These are phyloP conservation scores for Euglossa dilemma DNA, from an alignment of 1,140 invertebrate species.

Conservation along the genomic window DNA sequence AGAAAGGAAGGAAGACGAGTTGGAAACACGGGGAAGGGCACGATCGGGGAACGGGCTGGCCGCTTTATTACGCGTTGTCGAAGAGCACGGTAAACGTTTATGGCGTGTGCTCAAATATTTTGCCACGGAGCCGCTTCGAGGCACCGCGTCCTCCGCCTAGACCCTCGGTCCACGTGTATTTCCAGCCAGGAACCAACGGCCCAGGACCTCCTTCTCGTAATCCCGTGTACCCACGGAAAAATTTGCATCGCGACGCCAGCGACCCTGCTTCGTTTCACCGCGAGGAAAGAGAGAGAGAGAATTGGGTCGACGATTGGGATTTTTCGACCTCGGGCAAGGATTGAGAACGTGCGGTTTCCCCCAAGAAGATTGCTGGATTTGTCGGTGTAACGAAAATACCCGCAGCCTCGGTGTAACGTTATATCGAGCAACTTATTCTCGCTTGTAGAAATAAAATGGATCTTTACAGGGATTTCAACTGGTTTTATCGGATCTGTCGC, in stretches of 20 bases:
- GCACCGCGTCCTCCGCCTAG: slow-evolving; percentile 3
- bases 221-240: background rate
- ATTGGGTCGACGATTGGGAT: slow-evolving; percentile 5
- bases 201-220: background rate
- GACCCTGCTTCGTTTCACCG: background rate
- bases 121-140: slow-evolving; percentile 30
- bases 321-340: background rate
- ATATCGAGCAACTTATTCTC: background rate
- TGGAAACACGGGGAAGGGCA: slow-evolving; percentile 64
- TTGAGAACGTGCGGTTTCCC: background rate
- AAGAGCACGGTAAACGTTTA: slow-evolving; percentile 69
- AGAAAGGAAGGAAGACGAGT: slow-evolving; percentile 35
- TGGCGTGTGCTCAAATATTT: slow-evolving; percentile 74
- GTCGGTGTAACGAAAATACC: background rate
- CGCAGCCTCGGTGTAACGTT: background rate
- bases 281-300: background rate
- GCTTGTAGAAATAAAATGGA: background rate
- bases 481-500: no score
- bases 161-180: slow-evolving; percentile 14
- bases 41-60: slow-evolving; percentile 74
- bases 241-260: slow-evolving; percentile 18
- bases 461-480: no score
- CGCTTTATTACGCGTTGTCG: slow-evolving; percentile 72
- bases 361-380: background rate
- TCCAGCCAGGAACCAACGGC: background rate